Base-by-base conservation (phyloP, 2,113 vertebrate species). In the Cygnus buccinator region DNA sequence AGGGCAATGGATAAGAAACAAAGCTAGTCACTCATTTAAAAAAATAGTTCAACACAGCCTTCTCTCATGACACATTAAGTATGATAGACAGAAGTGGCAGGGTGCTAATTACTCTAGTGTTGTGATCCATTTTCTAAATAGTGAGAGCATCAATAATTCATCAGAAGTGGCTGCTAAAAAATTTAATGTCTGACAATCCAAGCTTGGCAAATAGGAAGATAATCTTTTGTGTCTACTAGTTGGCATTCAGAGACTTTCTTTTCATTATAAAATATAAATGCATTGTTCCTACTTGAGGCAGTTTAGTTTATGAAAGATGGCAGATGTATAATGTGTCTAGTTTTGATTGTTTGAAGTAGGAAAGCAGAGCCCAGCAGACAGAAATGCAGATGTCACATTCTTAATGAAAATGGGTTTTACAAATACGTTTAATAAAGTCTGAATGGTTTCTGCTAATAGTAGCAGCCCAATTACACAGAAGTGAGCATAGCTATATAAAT, bases 61-160 rank as follows among this genome's bases (percentile, higher is more conserved):
- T 96, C 81, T 97, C 95, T 94, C 44, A 70, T 93, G 93, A 97
- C 93, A 98, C 73, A 95, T 97, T 98, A 97, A 97, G 96, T 92
- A 93, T 13, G 90, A 97, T 95, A 97, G 97, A 94, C 95, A 98
- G 93, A 95, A 97, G 90, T 98, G 96, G 89, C 95, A 97, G 97
- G 91, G 94, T 97, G 96, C 95, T 98, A 98, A 98, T 98, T 98
- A 97, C 95, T 94, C 71, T n/a, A 95, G 96, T 97, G 96, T 97
- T 97, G 93, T 88, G 96, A 97, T 97, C 97, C 97, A 97, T 97
- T 98, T 98, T 97, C 97, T 95, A 98, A 98, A 97, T 97, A 97
- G 97, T 50, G 74, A 95, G 89, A 96, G 89, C 94, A 97, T 98
- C 96, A 98, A 98, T 98, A 98, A 98, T 98, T 98, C 96, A 98